Conservation (phyloP, 1,140 invertebrate genomes). For the Ctenoplectra terminalis region DNA sequence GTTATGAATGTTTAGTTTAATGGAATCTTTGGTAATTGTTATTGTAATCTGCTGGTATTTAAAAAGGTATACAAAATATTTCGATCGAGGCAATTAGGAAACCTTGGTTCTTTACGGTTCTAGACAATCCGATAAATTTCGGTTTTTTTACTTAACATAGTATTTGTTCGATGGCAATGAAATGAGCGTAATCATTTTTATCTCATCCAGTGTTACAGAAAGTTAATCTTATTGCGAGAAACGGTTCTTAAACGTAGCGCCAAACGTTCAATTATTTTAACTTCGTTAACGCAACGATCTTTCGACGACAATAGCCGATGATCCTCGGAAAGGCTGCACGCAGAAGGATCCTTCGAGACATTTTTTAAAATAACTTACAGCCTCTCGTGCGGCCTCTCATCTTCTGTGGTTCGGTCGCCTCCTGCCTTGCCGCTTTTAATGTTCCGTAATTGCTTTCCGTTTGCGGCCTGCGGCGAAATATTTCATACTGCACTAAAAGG, state of each 20-base stretch:
- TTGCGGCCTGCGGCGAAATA: conserved; percentile 71
- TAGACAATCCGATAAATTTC: no score
- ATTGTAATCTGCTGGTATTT: background rate
- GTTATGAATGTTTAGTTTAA: background rate
- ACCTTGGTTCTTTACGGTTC: background rate
- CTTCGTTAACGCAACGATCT: background rate
- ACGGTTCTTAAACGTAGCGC: background rate
- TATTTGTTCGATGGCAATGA: no score
- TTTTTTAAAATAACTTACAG: conserved; percentile 49
- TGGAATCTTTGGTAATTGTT: background rate
- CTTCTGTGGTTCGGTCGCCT: conserved; percentile 34
- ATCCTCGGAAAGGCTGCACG: background rate
- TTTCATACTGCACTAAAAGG: conserved; percentile 65
- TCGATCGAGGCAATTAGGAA: background rate
- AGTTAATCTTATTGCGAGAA: no score
- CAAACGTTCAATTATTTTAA: conserved; percentile 8
- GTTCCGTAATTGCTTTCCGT: conserved; percentile 72
- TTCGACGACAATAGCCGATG: conserved; percentile 39
- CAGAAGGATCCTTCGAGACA: background rate
- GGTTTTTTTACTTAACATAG: no score
- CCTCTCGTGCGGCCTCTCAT: conserved; percentile 45
- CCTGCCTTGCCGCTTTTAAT: conserved; percentile 61
- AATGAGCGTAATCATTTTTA: no score
- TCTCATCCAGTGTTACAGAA: no score
- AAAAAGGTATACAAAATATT: background rate